Evolutionary conservation across 2,888 invertebrate species (phyloP), one percentile per base, ranked within the genome.

Genomic region (Eupithecia inturbata): DNA sequence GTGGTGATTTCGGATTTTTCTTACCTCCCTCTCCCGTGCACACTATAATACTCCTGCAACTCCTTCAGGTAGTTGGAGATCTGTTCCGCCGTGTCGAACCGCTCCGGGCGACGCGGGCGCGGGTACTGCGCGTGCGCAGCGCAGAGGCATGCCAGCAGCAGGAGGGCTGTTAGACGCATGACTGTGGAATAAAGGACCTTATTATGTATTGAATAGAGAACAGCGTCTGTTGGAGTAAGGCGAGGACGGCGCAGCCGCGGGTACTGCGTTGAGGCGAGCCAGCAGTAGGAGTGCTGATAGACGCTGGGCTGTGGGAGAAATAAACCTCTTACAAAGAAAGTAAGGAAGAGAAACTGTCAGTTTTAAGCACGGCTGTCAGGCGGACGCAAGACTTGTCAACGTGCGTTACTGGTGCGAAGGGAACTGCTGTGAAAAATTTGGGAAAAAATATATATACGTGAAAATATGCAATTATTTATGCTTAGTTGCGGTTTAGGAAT

Each of bases 21-120:
- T 4, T 41, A 94, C 94, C 94, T 88, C 79, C 94, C 94, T 77
- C 94, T 81, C 3, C 94, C 94, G 76, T 94, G 93, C 0, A 94
- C 94, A 0, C 92, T 92, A 73, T 94, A 94, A 57, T 92, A 94
- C 57, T 93, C 94, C 70, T 94, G 94, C 16, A 94, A 78, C 70
- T 94, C 94, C 77, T 93, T 93, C 60, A 94, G 75, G 67, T 94
- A 94, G 86, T 93, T 93, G 73, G 92, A 91, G 63, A 93, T 90
- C 76, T 94, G 93, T 60, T 94, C 93, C 0, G 93, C 92, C 0
- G 91, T 92, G 82, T 94, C 92, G 80, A 94, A 91, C 63, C 93
- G 89, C 80, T 94, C 94, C 0, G 94, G 94, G 79, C 94, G 93
- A 41, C 94, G 92, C 70, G 92, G 93, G 60, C 94, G 92, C 72